These are phyloP conservation scores for Prenolepis imparis DNA, from an alignment of 2,888 invertebrate species.

Conservation along the genomic window DNA sequence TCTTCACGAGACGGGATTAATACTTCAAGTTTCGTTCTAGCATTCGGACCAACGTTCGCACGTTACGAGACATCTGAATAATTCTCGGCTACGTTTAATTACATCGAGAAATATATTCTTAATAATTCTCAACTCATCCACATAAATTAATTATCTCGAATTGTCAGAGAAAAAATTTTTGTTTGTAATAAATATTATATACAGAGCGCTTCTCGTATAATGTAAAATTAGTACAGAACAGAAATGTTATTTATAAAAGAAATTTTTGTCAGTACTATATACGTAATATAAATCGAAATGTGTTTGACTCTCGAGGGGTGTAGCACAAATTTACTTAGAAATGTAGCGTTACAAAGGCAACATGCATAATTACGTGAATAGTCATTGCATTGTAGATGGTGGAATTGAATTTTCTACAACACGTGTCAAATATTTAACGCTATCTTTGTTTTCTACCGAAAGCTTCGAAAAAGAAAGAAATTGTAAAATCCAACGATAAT, in stretches of 20 bases:
- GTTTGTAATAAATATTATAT: neutral
- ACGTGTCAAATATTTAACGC: neutral
- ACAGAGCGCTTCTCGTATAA: neutral
- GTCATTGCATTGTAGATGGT: neutral
- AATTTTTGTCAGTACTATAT: neutral
- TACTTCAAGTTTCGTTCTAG: slow-evolving; percentile 72
- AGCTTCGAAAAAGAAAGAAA: neutral
- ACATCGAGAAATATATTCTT: neutral
- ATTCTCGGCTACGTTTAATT: neutral
- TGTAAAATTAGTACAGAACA: neutral
- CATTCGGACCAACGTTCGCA: neutral
- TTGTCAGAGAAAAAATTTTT: neutral
- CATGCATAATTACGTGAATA: neutral
- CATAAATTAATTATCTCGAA: neutral
- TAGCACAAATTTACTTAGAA: neutral
- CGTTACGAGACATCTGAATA: slow-evolving; percentile 33
- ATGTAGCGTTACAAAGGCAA: neutral
- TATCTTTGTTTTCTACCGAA: neutral
- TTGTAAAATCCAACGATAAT: neutral
- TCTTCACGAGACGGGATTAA: slow-evolving; percentile 73
- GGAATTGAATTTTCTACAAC: slow-evolving; percentile 31
- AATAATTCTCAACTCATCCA: neutral
- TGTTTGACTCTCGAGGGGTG: neutral
- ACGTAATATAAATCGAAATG: neutral
- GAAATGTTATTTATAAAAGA: neutral